Base-by-base conservation (phyloP, 1,140 invertebrate species). In the Eriosoma lanigerum region DNA sequence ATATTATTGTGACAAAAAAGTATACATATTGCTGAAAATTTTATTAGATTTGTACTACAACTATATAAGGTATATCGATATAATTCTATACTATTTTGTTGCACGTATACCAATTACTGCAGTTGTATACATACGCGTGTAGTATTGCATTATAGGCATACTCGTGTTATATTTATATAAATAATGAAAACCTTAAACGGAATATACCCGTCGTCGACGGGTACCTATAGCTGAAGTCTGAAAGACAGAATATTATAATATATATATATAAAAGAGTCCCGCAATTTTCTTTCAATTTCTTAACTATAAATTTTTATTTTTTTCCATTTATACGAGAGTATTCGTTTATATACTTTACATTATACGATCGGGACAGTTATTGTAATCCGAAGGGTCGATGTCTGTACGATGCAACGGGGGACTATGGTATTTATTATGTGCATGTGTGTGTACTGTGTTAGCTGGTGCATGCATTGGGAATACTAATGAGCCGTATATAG, bases 201-300 rank as follows among this genome's bases (percentile, higher is more conserved):
- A 26, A 26, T 12, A 58, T 12, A 9, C 12, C 9, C 29, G 9
- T 64, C 29, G 29, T n/a, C 29, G 17, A 17, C 50, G 17, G 15
- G 5, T 8, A 8, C 32, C 3, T 38, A 38, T 38, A 38, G 32
- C n/a, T n/a, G n/a, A n/a, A n/a, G n/a, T n/a, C n/a, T n/a, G n/a
- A n/a, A n/a, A n/a, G n/a, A n/a, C n/a, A n/a, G n/a, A n/a, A n/a
- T n/a, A n/a, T n/a, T n/a, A n/a, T n/a, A n/a, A 32, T 62, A 26
- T 3, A 29, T 12, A 32, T 29, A 56, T 19, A 56, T 56, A 56
- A 12, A 12, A 54, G 5, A 62, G 26, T 10, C 60, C 8, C 29
- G 9, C 60, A 38, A 66, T 75, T 75, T 75, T 44, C n/a, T 75
- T 75, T 75, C 52, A 58, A 75, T 75, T 75, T 75, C 29, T 56